Evolutionary conservation across 2,113 vertebrate genomes (phyloP), one percentile per base, ranked within the genome.

Genomic region (Charadrius vociferus): DNA sequence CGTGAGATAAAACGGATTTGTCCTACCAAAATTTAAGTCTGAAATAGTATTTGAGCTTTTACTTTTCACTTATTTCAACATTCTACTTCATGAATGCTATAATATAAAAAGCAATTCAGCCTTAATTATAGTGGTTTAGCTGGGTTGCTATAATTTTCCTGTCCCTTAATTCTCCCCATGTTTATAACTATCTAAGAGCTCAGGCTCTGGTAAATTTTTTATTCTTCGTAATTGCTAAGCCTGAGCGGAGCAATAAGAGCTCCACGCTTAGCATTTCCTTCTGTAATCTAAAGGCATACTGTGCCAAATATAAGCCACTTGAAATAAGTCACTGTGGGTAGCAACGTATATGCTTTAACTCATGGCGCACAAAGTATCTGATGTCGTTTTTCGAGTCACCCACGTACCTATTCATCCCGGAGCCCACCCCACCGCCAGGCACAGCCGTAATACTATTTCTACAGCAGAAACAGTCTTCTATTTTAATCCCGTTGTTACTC

Each of bases 41-140:
- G 39, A 67, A 84, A 82, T 22, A 27, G 10, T 86, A 93, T 91
- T 95, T 78, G 94, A 95, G 95, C 90, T 95, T 90, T 95, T 95
- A 75, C 73, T 95, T 88, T 88, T 94, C 94, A 93, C 89, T 94
- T 97, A 96, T 86, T 97, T 96, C 94, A 97, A 96, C 93, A 95
- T 95, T 96, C 81, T 90, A 52, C 91, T 97, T 93, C 91, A 94
- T 87, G 78, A 95, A 97, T 88, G 94, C 63, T 66, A 73, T 85
- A 97, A 95, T 91, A 94, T 79, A 92, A 96, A 94, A 95, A 85
- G 91, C 90, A 90, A 97, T 97, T 97, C 94, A 94, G 93, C 70
- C 93, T 97, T 97, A 97, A 97, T 97, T 97, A 97, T 95, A 93
- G 95, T 95, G 87, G 79, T 93, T 97, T 94, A 90, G 84, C 93